Evolutionary conservation across 2,888 invertebrate species (phyloP), one percentile per base, ranked within the genome.

Genomic region (Stenurella melanura): DNA sequence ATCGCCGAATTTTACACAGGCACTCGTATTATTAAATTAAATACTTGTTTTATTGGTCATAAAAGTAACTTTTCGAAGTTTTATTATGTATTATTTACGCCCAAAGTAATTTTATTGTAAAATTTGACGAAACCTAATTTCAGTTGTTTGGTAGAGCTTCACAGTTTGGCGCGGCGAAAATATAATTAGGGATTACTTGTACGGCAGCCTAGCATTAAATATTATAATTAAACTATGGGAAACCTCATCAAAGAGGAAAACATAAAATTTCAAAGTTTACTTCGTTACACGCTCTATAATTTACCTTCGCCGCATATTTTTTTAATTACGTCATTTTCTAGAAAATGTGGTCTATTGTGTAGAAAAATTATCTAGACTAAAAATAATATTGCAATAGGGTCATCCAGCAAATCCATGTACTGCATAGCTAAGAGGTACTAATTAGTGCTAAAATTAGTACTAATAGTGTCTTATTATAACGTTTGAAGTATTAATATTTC

Each of bases 61-160:
- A 58, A 58, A 58, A 18, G 58, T 11, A 15, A 58, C 58, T 21
- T 11, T 19, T n/a, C 50, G 10, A 58, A 21, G 21, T 58, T 58
- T 58, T 58, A 58, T 21, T 19, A 58, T 58, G 21, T 21, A 21
- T 58, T 58, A 19, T 19, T 58, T 58, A 58, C 21, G 58, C 58
- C 58, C 15, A 19, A 21, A 21, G 19, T 19, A 58, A 58, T 58
- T 58, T 58, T 57, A 57, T 19, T 57, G 57, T 57, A 57, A 21
- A 58, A 58, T 58, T 58, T 58, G 58, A 21, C 11, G 58, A 58
- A 58, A 58, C 58, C 21, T 58, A 21, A 58, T 58, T 58, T 58
- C 21, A 58, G 58, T 21, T 58, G 19, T 21, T 19, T 58, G 58
- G 19, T 21, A 58, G 19, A 19, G 4, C 58, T 21, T 58, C 58